Percentiles rank a stretch among this genome's conserved stretches.
These are phyloP conservation scores for Gandaritis pyraliata DNA, from an alignment of 2,888 invertebrate species.

Conservation along the genomic window DNA sequence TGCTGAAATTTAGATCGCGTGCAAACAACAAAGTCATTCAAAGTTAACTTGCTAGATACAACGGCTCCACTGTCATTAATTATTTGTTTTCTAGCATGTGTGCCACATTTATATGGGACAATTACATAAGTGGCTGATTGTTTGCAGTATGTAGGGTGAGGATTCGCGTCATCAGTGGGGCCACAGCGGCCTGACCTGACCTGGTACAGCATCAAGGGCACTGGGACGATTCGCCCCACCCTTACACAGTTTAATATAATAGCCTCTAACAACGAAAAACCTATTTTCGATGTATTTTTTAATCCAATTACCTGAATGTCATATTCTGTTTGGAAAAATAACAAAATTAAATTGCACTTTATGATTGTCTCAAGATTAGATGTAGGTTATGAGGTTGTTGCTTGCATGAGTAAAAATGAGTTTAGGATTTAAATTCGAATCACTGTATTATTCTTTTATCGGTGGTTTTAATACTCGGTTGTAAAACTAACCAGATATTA, in stretches of 20 bases:
- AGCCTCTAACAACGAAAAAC: conserved; percentile 15
- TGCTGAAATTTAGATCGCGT: conserved; percentile 18
- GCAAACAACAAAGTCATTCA: conserved; percentile 25
- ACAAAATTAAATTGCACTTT: conserved; percentile 37
- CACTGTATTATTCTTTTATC: background rate
- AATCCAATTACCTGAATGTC: conserved; percentile 35
- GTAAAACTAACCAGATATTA: background rate
- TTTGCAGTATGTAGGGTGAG: conserved; percentile 40
- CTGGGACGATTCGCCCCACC: conserved; percentile 49
- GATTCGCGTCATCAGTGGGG: conserved; percentile 35
- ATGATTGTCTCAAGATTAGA: conserved; percentile 39
- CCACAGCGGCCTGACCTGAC: conserved; percentile 46
- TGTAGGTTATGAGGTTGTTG: conserved; percentile 45
- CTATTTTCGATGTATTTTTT: conserved; percentile 31
- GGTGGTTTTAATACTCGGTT: background rate
- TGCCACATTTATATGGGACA: conserved; percentile 29
- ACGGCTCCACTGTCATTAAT: conserved; percentile 14
- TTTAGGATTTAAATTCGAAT: conserved; percentile 25
- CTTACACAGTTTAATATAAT: conserved; percentile 20
- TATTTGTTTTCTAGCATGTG: conserved; percentile 23
- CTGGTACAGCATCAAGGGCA: conserved; percentile 57
- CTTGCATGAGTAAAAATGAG: conserved; percentile 32
- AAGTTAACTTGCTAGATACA: conserved; percentile 24
- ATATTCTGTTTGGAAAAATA: conserved; percentile 28
- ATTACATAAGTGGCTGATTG: conserved; percentile 37